Percentiles rank a stretch among this genome's conserved stretches.
phyloP scores from a whole-genome alignment of 2,888 invertebrate species.

The Tolmerus cingulatus region DNA sequence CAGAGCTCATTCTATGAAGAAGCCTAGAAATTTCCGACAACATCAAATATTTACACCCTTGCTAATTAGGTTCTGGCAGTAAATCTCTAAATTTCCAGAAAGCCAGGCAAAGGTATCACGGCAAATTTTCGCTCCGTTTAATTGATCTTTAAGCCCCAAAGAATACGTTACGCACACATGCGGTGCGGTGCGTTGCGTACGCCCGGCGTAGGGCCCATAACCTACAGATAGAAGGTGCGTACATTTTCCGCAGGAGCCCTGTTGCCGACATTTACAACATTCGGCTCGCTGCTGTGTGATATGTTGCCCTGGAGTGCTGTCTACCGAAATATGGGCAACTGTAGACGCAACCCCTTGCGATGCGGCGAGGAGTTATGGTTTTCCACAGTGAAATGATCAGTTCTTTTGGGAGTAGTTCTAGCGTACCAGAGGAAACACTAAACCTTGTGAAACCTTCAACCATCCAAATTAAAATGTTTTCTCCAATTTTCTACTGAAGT shows the following conservation, averaged over 20 bases:
- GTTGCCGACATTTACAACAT: neutral
- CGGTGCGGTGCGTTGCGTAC: neutral
- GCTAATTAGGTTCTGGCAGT: neutral
- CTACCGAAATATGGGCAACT: neutral
- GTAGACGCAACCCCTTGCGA: neutral
- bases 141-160: neutral
- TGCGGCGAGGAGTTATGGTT: neutral
- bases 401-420: neutral
- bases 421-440: neutral
- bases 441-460: neutral
- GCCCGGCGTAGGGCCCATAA: neutral
- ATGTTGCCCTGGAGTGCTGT: neutral
- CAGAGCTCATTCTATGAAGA: neutral
- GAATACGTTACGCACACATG: neutral
- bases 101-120: neutral
- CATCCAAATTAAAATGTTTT: neutral
- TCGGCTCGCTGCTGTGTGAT: neutral
- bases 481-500: neutral
- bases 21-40: neutral
- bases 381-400: neutral
- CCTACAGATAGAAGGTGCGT: neutral
- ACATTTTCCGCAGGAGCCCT: neutral
- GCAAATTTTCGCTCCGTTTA: neutral
- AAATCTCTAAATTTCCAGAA: neutral
- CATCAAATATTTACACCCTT: slow-evolving; percentile 5